These are phyloP conservation scores for Chinchilla lanigera DNA, from an alignment of 2,113 vertebrate genomes.

Conservation along the genomic window DNA sequence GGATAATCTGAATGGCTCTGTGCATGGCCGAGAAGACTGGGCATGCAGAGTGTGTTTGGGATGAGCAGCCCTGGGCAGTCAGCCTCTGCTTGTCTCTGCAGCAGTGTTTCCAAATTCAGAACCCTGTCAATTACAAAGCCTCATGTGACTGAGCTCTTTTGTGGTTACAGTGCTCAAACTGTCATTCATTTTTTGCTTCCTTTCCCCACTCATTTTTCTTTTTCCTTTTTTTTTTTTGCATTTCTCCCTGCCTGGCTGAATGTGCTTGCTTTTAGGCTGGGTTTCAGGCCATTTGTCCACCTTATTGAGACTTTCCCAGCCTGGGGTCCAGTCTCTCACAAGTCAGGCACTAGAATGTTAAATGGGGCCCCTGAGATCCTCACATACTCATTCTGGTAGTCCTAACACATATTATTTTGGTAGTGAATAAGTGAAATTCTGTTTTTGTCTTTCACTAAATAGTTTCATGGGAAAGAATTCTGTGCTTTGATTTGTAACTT, in stretches of 20 bases:
- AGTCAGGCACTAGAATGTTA: neutral
- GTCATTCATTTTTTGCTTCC: neutral
- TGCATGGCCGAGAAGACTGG: no score
- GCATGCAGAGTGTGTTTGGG: neutral
- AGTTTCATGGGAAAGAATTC: neutral
- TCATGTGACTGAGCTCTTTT: neutral
- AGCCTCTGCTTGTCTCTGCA: neutral
- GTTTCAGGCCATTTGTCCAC: neutral
- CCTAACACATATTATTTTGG: neutral
- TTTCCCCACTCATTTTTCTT: neutral
- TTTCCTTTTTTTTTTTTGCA: neutral
- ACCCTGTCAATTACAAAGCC: neutral
- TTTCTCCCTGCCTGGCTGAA: neutral
- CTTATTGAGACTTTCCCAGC: neutral
- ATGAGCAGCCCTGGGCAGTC: neutral
- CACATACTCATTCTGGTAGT: neutral
- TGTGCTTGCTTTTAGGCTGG: neutral
- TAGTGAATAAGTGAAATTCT: neutral
- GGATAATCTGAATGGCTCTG: neutral
- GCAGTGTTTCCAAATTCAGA: neutral
- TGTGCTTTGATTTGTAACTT: slow-evolving; percentile 8
- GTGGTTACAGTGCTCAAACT: neutral
- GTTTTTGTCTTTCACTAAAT: slow-evolving; percentile 35
- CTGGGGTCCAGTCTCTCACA: neutral
- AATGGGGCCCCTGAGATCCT: neutral